These are phyloP conservation scores for Dryoscopus gambensis DNA, from an alignment of 2,113 vertebrate genomes.

Conservation along the genomic window DNA sequence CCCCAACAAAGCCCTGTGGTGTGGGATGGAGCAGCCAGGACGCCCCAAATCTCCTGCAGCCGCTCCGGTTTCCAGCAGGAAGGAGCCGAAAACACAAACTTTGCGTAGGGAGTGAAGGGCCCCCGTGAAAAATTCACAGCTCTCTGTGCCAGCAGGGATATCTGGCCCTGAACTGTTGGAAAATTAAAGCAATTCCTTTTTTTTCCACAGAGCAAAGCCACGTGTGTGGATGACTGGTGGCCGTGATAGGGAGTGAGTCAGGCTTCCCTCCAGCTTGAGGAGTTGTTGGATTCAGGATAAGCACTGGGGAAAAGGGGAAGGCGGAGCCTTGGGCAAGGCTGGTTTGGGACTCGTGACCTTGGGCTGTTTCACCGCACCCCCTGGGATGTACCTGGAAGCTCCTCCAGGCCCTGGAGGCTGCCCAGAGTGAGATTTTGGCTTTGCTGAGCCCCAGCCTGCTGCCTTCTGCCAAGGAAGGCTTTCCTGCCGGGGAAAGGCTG, in stretches of 20 bases:
- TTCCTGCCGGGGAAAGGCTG: neutral
- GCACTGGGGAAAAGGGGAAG: neutral
- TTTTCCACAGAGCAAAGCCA: conserved; percentile 22
- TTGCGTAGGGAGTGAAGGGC: neutral
- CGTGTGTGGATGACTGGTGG: conserved; percentile 13
- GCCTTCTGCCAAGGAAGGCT: neutral
- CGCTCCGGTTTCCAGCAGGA: neutral
- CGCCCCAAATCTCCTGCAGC: neutral
- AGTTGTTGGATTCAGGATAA: neutral
- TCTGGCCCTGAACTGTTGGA: conserved; percentile 18
- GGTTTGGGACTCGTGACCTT: neutral
- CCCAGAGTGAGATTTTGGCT: neutral
- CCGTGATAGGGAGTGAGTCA: conserved; percentile 9
- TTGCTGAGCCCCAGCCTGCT: neutral
- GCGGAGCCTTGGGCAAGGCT: neutral
- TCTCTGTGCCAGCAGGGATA: neutral
- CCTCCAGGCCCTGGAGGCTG: neutral
- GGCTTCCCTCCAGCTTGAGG: neutral
- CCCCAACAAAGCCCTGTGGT: rapidly evolving
- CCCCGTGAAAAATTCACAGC: neutral
- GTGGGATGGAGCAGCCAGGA: neutral
- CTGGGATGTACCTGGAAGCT: neutral
- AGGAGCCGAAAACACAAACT: neutral
- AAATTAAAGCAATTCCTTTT: neutral
- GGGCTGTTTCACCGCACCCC: neutral